Percentiles rank a stretch among this genome's conserved stretches.
Conservation (phyloP, 30 jellyfish, hydroid and myxozoan genomes). For the Pseudorhiza aurosa region DNA sequence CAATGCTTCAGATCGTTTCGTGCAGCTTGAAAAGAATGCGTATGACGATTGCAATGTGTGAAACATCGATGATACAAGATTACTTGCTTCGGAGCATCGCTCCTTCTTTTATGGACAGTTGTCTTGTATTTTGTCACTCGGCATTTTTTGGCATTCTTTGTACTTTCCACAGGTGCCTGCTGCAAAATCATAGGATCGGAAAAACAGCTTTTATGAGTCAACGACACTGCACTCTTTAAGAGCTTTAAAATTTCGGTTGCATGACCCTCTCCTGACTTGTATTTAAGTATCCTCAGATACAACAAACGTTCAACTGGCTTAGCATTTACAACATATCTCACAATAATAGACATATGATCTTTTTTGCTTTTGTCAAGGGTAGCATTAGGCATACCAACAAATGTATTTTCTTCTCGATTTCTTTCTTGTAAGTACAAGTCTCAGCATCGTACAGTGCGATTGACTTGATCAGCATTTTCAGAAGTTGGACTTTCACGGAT, state of each 20-base stretch:
- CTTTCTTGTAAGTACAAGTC: too few relatives aligned
- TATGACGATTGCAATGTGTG: constrained; percentile 19
- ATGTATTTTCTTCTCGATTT: too few relatives aligned
- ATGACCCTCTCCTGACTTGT: constrained; percentile 53
- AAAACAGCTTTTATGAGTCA: constrained; percentile 27
- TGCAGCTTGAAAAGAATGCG: constrained; percentile 34
- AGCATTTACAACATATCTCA: constrained; percentile 29
- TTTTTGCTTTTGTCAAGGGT: constrained; percentile 45
- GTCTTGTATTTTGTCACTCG: constrained; percentile 3
- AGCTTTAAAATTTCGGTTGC: constrained; percentile 45
- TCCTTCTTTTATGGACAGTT: constrained; percentile 38
- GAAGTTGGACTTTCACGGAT: too few relatives aligned
- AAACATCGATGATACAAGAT: constrained; percentile 41
- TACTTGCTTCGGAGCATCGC: constrained; percentile 46
- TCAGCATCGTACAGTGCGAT: too few relatives aligned
- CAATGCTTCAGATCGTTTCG: constrained; percentile 18
- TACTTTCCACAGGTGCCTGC: constrained; percentile 31
- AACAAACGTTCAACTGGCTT: constrained; percentile 36
- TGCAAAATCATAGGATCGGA: constrained; percentile 38
- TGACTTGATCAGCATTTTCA: too few relatives aligned
- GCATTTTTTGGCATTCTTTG: constrained; percentile 24
- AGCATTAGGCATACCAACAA: constrained; percentile 45
- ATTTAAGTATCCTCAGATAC: background rate
- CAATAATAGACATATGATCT: constrained; percentile 45
- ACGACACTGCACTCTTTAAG: constrained; percentile 40